Evolutionary conservation across 2,888 invertebrate genomes (phyloP), one percentile per base, ranked within the genome.

Genomic region (Platypus cylindrus): DNA sequence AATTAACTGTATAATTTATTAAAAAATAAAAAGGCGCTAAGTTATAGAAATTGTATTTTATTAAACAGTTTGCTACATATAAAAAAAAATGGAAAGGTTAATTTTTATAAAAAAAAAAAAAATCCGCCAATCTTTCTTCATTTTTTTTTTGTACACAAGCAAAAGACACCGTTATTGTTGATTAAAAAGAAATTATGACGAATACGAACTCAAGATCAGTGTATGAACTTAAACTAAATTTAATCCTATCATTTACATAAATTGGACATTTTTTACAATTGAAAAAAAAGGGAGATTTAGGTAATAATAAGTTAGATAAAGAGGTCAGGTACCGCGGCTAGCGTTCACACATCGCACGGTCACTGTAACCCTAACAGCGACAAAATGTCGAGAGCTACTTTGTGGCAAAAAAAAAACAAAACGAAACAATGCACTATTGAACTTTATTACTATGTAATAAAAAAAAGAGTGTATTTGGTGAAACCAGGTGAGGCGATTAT

Each of bases 251-350:
- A 43, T 63, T 63, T 63, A 63, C 62, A 63, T 58, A 62, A 60
- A 63, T 59, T 62, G 63, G 62, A 62, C 62, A 62, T 62, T 60
- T 62, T 62, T 60, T 60, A 60, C 62, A 62, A 59, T 60, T 55
- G 58, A 61, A 60, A 59, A 57, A 58, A 55, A 25, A 31, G 36
- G 28, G 29, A 28, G 32, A 32, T 12, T 18, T 29, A 13, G 51
- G 62, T 61, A 60, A 60, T 58, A 59, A 59, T 62, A 56, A 56
- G 54, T 55, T 55, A 56, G 51, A 53, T 32, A 29, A 36, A 41
- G 51, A 46, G 49, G 53, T 56, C 56, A 56, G 56, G 54, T 55
- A 54, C 56, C 54, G 55, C 55, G 51, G 48, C 46, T 51, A 50
- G 48, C 50, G 46, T 46, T 48, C 49, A 48, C 49, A 52, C 44